Base-by-base conservation (phyloP, 2,797 vertebrate species). In the Huso huso region DNA sequence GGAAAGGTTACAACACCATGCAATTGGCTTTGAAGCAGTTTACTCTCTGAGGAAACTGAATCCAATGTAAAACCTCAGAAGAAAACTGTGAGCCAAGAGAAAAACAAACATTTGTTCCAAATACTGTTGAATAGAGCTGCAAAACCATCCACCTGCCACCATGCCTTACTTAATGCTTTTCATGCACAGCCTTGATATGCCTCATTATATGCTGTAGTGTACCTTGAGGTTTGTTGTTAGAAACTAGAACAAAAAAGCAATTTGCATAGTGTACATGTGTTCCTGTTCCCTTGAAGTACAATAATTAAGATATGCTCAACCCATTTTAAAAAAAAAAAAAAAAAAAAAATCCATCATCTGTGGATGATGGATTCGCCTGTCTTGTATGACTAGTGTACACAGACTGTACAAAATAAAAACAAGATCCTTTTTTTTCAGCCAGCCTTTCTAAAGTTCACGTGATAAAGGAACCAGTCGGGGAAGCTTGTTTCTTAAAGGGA, bases 141-240 rank as follows among this genome's bases (percentile, higher is more conserved):
- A 66, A 66, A 57, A 53, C 58, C 55, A 66, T 18, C 23, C 13
- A 61, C 61, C 9, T 48, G 23, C 12, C 49, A 51, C 53, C 62
- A 12, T 67, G 50, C 11, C 53, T 23, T 12, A 37, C 6, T 68
- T 65, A 49, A 68, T 63, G 13, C 8, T 58, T 72, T 71, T 79
- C 72, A 70, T 63, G 65, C 65, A 57, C 68, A 70, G 69, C 70
- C 71, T 74, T 75, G 76, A 75, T 73, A 66, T 13, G 48, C 65
- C 77, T 81, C 73, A 77, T 80, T 80, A 78, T 79, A 72, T 75
- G 68, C 61, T 66, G 67, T 68, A 66, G 70, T 78, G 78, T 78
- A 80, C 77, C 74, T 79, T 75, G 70, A 79, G 77, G 78, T 76
- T 76, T 78, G 76, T 81, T 78, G 79, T 77, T 75, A 75, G 72